A percentile compares a stretch with the other conserved stretches of the same genome.
Evolutionary conservation across 2,888 invertebrate genomes (phyloP).

Genomic region (Prosopocoilus inquinatus): DNA sequence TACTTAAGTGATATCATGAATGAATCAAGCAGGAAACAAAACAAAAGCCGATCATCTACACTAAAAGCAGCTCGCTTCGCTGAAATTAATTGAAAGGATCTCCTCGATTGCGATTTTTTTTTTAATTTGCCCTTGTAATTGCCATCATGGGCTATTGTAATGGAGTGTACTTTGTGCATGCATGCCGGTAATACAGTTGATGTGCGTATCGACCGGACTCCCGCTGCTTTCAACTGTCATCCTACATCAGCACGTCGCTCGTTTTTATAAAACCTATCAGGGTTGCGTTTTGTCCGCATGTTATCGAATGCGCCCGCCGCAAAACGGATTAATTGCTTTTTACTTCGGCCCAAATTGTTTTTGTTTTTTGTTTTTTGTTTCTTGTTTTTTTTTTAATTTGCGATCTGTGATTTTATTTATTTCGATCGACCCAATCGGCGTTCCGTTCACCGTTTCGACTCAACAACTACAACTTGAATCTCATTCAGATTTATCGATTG

Average conservation of each 20-base stretch:
- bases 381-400: not conserved
- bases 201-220: conserved; percentile 39
- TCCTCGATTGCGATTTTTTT: too few species aligned
- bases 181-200: conserved; percentile 42
- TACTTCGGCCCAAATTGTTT: conserved; percentile 26
- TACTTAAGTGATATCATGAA: not conserved
- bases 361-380: not conserved
- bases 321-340: conserved; percentile 48
- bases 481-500: too few species aligned
- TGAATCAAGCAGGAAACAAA: not conserved
- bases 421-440: too few species aligned
- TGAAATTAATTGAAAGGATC: too few species aligned
- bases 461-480: too few species aligned
- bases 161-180: conserved; percentile 39
- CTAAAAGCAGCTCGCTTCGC: too few species aligned
- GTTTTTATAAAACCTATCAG: conserved; percentile 32
- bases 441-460: too few species aligned
- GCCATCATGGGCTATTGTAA: conserved; percentile 22
- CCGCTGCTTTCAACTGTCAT: conserved; percentile 35
- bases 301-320: conserved; percentile 45
- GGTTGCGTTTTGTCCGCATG: conserved; percentile 39
- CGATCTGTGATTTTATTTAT: not conserved
- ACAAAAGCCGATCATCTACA: not conserved
- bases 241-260: conserved; percentile 21
- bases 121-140: conserved; percentile 15